Percentiles rank a stretch among this genome's conserved stretches.
Conservation (phyloP, 64 coral and sea anemone genomes). For the Trachythela sp. region DNA sequence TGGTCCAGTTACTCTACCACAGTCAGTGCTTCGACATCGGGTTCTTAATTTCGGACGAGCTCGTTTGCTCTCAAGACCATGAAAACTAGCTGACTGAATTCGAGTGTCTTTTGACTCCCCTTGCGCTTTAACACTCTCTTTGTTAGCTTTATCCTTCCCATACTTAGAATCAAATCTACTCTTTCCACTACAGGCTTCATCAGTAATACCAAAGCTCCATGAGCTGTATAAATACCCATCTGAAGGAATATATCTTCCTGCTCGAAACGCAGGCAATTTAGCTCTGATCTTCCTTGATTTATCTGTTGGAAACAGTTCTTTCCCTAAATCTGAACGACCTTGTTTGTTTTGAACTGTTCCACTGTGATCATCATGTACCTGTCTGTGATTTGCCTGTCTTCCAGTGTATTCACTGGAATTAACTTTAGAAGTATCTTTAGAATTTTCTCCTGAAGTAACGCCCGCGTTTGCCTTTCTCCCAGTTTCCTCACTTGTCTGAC, state of each 20-base stretch:
- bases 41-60: background rate
- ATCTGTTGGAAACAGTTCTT: background rate
- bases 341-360: background rate
- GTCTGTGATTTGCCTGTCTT: too few species aligned
- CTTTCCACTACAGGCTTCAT: background rate
- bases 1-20: background rate
- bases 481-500: background rate
- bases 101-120: background rate
- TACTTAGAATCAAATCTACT: background rate
- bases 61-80: background rate
- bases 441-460: background rate
- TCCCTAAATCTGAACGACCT: background rate
- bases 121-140: too few species aligned
- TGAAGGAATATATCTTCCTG: background rate
- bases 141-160: background rate
- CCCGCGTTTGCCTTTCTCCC: background rate
- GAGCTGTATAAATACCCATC: background rate
- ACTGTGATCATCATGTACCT: too few species aligned
- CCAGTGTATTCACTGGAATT: too few species aligned
- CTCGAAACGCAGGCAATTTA: background rate
- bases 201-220: background rate
- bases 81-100: background rate
- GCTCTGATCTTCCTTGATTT: background rate
- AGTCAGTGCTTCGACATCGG: background rate
- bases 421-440: background rate